A percentile compares a stretch with the other conserved stretches of the same genome.
These are phyloP conservation scores for Trididemnum nubilum DNA, from an alignment of 23 tunicate genomes.

Conservation along the genomic window DNA sequence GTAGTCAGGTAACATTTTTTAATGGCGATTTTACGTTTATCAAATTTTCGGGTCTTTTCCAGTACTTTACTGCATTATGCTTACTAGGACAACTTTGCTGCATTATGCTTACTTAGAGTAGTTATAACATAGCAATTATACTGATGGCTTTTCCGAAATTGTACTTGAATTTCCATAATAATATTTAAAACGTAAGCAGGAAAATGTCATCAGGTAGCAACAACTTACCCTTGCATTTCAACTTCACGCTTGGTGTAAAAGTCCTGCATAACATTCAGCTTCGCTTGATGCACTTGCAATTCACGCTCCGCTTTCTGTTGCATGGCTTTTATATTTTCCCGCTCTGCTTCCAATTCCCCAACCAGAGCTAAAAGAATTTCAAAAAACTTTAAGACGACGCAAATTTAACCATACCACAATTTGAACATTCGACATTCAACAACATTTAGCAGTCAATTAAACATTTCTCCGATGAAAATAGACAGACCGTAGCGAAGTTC, in stretches of 20 bases:
- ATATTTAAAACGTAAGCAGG: too few species aligned
- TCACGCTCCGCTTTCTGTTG: conserved; percentile 54
- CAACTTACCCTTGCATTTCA: conserved; percentile 76
- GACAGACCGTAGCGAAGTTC: too few species aligned
- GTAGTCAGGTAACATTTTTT: not conserved
- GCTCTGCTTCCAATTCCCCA: conserved; percentile 57
- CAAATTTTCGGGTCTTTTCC: not conserved
- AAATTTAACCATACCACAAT: too few species aligned
- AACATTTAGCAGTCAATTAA: not conserved
- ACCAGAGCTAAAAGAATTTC: conserved; percentile 35
- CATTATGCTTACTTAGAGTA: too few species aligned
- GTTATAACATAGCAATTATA: too few species aligned
- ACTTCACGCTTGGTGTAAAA: conserved; percentile 85
- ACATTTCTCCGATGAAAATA: too few species aligned
- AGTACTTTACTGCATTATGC: too few species aligned
- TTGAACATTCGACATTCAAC: not conserved
- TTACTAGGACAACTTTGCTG: too few species aligned
- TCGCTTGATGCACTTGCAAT: conserved; percentile 59
- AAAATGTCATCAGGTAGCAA: too few species aligned
- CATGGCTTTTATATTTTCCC: conserved; percentile 41
- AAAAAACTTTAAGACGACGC: not conserved
- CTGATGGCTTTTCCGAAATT: too few species aligned
- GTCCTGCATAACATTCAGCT: conserved; percentile 67
- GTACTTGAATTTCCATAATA: too few species aligned
- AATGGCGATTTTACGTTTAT: too few species aligned